Base-by-base conservation (phyloP, 2,113 vertebrate species). In the Enhydra lutris region DNA sequence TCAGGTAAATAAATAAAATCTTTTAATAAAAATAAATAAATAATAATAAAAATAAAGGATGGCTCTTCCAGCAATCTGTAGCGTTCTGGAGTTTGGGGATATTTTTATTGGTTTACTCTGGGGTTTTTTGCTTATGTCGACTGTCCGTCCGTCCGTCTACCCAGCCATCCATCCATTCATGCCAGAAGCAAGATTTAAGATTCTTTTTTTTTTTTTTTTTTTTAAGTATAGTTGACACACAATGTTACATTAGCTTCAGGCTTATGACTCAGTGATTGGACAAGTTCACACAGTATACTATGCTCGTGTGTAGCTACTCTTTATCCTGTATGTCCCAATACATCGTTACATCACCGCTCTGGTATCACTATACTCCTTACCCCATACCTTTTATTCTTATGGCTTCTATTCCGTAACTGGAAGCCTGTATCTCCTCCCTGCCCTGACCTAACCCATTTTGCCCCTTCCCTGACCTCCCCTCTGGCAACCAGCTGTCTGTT, bases 61-160 rank as follows among this genome's bases (percentile, higher is more conserved):
- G 55, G 3, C 7, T 88, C 29, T 65, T 89, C 12, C 67, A 52
- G 23, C 7, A 67, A 80, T 73, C 6, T 95, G 7, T 6, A 73
- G 23, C 42, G 11, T 80, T 67, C 45, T 67, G 23, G n/a, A 92
- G 21, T 69, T 45, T 34, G 36, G 13, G 1, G 12, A 3, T 42
- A 67, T 79, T 34, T 85, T 61, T 42, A 34, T n/a, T 81, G 42
- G 31, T 31, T 90, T 31, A 26, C 11, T 36, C 39, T 57, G 45
- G 24, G n/a, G 31, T 91, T 84, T 92, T 89, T 52, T 45, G 52
- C 31, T 57, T 92, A 52, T 79, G 57, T 29, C 10, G 36, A 52
- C 0, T 17, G 14, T 52, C 50, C 5, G 52, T 55, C 52, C 0
- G 17, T 18, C 52, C 52, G 0, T 55, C 52, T 15, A 2, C 5